Base-by-base conservation (phyloP, 2,797 vertebrate species). In the Scomberomorus guttatus region DNA sequence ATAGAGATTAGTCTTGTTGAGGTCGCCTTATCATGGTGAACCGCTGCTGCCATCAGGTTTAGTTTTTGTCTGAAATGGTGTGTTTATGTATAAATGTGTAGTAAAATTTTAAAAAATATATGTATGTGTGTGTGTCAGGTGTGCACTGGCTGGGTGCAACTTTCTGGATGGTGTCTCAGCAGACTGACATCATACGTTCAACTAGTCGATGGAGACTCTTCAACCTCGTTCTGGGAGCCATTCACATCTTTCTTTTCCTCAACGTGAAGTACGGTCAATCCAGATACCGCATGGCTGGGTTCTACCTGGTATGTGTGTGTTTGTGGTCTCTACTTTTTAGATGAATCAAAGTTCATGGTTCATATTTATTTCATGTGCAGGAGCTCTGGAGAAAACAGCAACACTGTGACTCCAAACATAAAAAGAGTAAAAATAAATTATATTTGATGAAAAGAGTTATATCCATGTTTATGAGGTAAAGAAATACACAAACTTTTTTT, bases 111-210 rank as follows among this genome's bases (percentile, higher is more conserved):
- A 4, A 1, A 37, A 10, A 37, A 42, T 71, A 15, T 85, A 59
- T 59, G 29, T 72, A 27, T 84, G 22, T 81, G 79, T 84, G 55
- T 83, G 64, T 61, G 18, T 74, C 71, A 91, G 97, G 97, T 76
- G 89, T 93, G 25, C 97, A 97, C 91, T 97, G 97, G 97, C 80
- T 98, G 73, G 92, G 95, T 51, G 95, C 97, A 80, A 96, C 96
- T 2, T 97, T 97, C 93, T 98, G 97, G 97, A 95, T 97, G 55
- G 96, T 96, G 37, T 96, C 96, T 63, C 97, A 97, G 94, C 96
- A 97, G 91, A 97, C 95, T 0, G 95, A 97, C 76, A 94, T 97
- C 0, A 89, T 96, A 65, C 87, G 90, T 9, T 94, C 94, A 52
- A 93, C 95, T 0, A 93, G 89, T 80, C 84, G 25, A 75, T 97